Base-by-base conservation (phyloP, 2,797 vertebrate genomes). In the Aulostomus chinensis region DNA sequence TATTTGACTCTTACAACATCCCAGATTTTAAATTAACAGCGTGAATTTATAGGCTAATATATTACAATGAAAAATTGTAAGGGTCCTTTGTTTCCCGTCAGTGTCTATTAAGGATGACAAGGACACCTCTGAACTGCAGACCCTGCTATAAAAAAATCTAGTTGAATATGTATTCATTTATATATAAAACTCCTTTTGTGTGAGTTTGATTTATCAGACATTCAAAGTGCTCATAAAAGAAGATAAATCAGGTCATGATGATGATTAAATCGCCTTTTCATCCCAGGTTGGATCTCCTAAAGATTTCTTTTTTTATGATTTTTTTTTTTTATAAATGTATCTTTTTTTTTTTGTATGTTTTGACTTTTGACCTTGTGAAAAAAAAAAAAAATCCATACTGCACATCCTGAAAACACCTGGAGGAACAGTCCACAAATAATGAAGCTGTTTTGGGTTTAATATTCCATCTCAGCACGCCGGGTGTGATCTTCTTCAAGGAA, bases 31-130 rank as follows among this genome's bases (percentile, higher is more conserved):
- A 75, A 73, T 71, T 9, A 69, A 60, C 50, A 37, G 3, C 9
- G 33, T 43, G 21, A 42, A 74, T 84, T 76, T 56, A 78, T 64
- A 2, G 31, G 28, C 42, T 59, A 43, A 59, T 76, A 53, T 22
- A 66, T 62, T 69, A 21, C 25, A 52, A 53, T 58, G 9, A 48
- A 37, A 60, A 40, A 58, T 46, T 33, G 68, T 41, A 70, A 43
- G 47, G 40, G 32, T 53, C 38, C 32, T 76, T 78, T 79, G 62
- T 78, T 76, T 64, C 64, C 35, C 47, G 58, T 69, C 51, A 53
- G 21, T 45, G 64, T 77, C 73, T 30, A 57, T 76, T 74, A 68
- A 15, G 4, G 49, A 58, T 73, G 51, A 76, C 58, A 62, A 66
- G 67, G 53, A 61, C 40, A 68, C 35, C 37, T 29, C 54, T 43